Evolutionary conservation across 2,888 invertebrate genomes (phyloP).

Genomic region (Amphipyra berbera): DNA sequence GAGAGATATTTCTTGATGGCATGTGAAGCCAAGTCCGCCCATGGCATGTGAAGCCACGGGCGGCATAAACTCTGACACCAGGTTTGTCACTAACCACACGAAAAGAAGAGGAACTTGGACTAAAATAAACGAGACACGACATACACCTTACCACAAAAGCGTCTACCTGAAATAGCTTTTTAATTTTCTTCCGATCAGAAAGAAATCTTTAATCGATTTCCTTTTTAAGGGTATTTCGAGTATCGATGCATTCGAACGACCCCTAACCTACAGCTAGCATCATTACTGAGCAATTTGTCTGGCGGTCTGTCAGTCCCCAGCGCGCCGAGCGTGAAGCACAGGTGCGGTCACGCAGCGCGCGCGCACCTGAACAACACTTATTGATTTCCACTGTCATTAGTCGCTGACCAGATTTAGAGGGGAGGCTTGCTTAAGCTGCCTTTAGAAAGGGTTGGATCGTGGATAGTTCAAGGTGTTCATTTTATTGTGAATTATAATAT

Average conservation of each 20-base stretch:
- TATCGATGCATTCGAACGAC: neutral
- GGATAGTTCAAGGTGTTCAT: neutral
- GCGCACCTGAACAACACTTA: slow-evolving; percentile 62
- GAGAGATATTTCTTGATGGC: no score
- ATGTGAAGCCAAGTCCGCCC: no score
- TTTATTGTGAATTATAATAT: neutral
- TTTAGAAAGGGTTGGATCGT: neutral
- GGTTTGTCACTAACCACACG: no score
- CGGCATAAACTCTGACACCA: no score
- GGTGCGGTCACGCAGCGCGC: slow-evolving; percentile 70
- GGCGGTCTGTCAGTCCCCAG: slow-evolving; percentile 38
- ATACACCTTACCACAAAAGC: no score
- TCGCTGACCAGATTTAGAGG: slow-evolving; percentile 37
- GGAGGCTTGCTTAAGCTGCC: slow-evolving; percentile 12
- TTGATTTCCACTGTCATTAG: slow-evolving; percentile 60
- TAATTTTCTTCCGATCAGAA: no score
- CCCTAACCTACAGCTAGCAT: slow-evolving; percentile 30
- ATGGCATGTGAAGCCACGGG: no score
- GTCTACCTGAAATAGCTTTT: no score
- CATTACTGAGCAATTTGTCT: slow-evolving; percentile 57
- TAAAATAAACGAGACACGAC: no score
- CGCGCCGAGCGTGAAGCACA: slow-evolving; percentile 65
- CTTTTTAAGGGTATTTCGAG: no score
- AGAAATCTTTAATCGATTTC: no score
- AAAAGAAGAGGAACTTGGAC: no score